Conservation (phyloP, 2,797 vertebrate species). For the Pangasius mekongensis region DNA sequence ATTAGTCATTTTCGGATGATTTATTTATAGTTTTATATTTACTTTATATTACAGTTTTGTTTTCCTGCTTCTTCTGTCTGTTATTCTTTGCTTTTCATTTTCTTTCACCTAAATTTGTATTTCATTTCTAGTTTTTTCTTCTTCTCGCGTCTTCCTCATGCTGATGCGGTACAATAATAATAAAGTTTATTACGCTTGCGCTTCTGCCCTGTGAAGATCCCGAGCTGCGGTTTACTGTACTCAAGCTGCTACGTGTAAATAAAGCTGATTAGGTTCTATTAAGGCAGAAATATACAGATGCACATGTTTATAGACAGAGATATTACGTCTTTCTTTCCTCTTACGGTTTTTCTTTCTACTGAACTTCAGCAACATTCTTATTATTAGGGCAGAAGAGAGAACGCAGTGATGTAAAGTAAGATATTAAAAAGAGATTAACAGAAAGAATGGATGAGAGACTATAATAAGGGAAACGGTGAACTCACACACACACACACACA, state of each 20-base stretch:
- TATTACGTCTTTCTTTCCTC: neutral
- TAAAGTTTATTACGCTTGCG: neutral
- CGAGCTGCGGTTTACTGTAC: neutral
- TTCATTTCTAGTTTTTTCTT: neutral
- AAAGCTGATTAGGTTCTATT: neutral
- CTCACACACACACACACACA: too few species aligned
- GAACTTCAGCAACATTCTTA: neutral
- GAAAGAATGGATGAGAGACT: neutral
- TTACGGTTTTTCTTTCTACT: neutral
- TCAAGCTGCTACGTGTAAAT: neutral
- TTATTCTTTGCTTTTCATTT: neutral
- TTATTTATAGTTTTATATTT: neutral
- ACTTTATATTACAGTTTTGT: neutral
- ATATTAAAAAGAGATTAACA: neutral
- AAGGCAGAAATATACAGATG: neutral
- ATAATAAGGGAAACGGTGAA: neutral
- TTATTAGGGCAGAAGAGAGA: conserved; percentile 47
- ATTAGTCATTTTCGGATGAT: neutral
- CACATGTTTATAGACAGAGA: too few species aligned
- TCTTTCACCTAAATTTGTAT: too few species aligned
- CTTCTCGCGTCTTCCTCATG: neutral
- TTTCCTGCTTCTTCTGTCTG: neutral
- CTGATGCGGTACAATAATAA: neutral
- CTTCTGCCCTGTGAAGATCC: neutral
- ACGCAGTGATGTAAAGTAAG: neutral